These are phyloP conservation scores for Accipiter cooperii DNA, from an alignment of 2,113 vertebrate genomes.

Conservation along the genomic window DNA sequence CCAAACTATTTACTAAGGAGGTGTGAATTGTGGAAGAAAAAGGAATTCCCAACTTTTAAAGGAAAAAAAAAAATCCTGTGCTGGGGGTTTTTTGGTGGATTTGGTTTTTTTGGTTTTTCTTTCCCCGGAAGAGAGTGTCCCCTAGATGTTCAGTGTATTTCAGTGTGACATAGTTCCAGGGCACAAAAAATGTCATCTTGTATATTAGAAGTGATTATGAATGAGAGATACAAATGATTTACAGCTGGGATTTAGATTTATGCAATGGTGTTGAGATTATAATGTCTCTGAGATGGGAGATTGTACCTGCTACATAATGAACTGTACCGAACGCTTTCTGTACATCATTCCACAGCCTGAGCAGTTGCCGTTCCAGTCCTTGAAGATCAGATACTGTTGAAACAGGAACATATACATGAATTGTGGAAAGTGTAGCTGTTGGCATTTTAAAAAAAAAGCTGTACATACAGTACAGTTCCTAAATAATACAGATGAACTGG, in stretches of 20 bases:
- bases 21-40: not conserved
- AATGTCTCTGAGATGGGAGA: not conserved
- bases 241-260: not conserved
- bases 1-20: not conserved
- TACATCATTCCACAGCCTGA: rapidly evolving
- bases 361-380: not conserved
- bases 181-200: not conserved
- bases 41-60: not conserved
- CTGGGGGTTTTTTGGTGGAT: too few relatives aligned
- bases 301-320: not conserved
- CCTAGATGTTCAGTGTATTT: not conserved
- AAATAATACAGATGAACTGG: not conserved
- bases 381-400: not conserved
- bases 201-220: not conserved
- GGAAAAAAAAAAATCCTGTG: not conserved
- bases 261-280: not conserved
- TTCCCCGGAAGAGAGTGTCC: not conserved
- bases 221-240: not conserved
- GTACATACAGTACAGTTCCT: not conserved
- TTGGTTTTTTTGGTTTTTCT: too few relatives aligned
- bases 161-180: not conserved
- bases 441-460: not conserved
- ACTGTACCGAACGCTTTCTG: rapidly evolving
- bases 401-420: not conserved
- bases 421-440: not conserved